Evolutionary conservation across 2,113 vertebrate species (phyloP).

Genomic region (Numenius arquata): DNA sequence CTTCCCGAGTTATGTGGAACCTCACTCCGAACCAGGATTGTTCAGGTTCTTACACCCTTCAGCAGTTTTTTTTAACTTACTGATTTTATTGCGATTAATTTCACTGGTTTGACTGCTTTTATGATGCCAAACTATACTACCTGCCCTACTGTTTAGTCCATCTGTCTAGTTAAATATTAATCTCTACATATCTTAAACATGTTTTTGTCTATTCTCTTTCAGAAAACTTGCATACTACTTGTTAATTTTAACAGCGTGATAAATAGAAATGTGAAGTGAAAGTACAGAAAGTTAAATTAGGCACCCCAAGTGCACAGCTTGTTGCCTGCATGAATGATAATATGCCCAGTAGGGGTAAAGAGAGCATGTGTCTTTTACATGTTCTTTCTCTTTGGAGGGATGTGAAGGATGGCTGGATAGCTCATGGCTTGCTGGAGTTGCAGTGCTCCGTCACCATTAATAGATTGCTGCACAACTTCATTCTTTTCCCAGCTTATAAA

Average conservation of each 20-base stretch:
- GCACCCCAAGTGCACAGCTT: neutral
- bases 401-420: neutral
- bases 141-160: neutral
- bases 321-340: neutral
- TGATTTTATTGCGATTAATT: neutral
- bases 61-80: neutral
- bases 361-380: neutral
- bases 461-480: neutral
- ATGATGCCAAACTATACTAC: neutral
- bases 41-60: neutral
- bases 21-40: neutral
- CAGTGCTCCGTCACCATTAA: neutral
- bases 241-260: neutral
- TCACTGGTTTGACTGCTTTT: neutral
- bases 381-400: neutral
- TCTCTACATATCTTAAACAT: neutral
- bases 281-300: neutral
- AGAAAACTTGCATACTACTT: neutral
- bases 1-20: neutral
- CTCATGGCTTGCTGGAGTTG: neutral
- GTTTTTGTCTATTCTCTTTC: neutral
- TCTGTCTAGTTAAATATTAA: neutral
- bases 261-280: neutral
- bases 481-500: neutral
- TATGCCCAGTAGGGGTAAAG: neutral